phyloP scores from a whole-genome alignment of 2,797 vertebrate species.

The Phoeniculus purpureus region DNA sequence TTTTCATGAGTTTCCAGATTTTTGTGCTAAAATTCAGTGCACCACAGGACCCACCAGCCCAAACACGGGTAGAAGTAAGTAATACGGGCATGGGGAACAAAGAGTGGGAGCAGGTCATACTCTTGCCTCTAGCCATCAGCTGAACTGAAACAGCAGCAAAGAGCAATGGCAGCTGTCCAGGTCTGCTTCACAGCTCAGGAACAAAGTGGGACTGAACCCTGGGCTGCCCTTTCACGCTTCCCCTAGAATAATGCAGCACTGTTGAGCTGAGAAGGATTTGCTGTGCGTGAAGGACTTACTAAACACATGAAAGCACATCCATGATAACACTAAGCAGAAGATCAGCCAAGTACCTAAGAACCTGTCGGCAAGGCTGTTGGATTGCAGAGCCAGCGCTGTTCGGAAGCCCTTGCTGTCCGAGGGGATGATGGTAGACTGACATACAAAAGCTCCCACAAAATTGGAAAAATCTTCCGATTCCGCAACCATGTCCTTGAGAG shows the following conservation, averaged over 20 bases:
- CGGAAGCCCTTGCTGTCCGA: conserved; percentile 93
- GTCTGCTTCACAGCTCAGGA: neutral
- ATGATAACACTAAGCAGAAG: neutral
- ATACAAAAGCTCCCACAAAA: conserved; percentile 90
- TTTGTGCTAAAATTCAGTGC: neutral
- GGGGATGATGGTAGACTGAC: conserved; percentile 96
- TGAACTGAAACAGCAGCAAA: neutral
- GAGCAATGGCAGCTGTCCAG: neutral
- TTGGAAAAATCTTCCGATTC: conserved; percentile 87
- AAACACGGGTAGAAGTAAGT: neutral
- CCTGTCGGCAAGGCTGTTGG: conserved; percentile 91
- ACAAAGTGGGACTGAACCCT: neutral
- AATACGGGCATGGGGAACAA: neutral
- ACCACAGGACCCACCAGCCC: neutral
- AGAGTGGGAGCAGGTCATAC: neutral
- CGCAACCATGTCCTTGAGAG: conserved; percentile 83
- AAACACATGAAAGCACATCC: neutral
- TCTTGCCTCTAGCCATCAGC: neutral
- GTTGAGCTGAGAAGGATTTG: neutral
- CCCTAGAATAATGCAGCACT: neutral
- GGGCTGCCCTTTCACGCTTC: neutral
- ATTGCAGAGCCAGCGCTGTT: conserved; percentile 92
- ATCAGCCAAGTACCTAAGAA: conserved; percentile 86
- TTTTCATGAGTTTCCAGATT: neutral
- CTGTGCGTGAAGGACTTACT: neutral